Base-by-base conservation (phyloP, 2,888 invertebrate genomes). In the Bhutanitis thaidina region DNA sequence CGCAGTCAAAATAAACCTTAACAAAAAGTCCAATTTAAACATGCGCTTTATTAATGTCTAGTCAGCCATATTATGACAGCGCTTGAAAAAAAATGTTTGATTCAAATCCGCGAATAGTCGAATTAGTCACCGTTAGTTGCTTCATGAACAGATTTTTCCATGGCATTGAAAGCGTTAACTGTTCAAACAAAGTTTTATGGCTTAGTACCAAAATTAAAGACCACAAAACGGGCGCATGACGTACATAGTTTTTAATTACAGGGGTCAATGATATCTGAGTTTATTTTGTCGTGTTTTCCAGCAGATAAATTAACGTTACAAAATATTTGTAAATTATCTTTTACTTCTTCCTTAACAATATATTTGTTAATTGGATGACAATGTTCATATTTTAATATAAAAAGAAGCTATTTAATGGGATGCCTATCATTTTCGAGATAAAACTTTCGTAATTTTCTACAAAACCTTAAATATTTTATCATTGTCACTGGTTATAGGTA, bases 231-330 rank as follows among this genome's bases (percentile, higher is more conserved):
- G 61, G 65, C 64, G 59, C 48, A 62, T 72, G 73, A 75, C 72
- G 73, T 56, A 63, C 64, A 64, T 68, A 70, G 74, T 71, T 74
- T 79, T 80, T 78, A 77, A 81, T 80, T 77, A 71, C 72, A 56
- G 48, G 54, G 57, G 52, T 53, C 55, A 56, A 55, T 43, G 56
- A 50, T 45, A 52, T 47, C 27, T 4, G 15, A 29, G 20, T 49
- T 44, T 56, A 53, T 52, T 47, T 40, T 12, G 2, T 4, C 14
- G 20, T 0, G 12, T 9, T n/a, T 32, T 43, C n/a, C 32, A 15
- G 40, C 34, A 34, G 12, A 34, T 34, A 7, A 7, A 34, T 12
- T 7, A 4, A 12, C 34, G 34, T 12, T 34, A 8, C 8, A 1
- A 27, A 7, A 4, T 27, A 4, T 7, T 27, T 7, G 5, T 27